Base-by-base conservation (phyloP, 2,888 invertebrate genomes). In the Melieria crassipennis region DNA sequence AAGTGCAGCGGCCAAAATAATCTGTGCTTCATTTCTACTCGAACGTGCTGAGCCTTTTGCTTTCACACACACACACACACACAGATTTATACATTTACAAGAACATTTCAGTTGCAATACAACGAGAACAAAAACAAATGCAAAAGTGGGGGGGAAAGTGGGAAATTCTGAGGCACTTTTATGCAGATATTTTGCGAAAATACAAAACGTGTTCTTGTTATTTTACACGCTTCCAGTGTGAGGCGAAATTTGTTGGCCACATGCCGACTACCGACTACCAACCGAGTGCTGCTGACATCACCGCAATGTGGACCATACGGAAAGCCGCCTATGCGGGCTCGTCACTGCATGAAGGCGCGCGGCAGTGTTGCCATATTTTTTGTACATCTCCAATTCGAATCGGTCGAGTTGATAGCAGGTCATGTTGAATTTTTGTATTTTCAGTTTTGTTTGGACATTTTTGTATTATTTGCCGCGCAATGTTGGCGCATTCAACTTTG, bases 311-410 rank as follows among this genome's bases (percentile, higher is more conserved):
- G 45, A 61, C 42, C 42, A 43, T 45, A 30, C 30, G 30, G 30
- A 30, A 30, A 30, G 30, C 30, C 30, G 30, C 7, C 61, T 45
- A 61, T 61, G 63, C 63, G 63, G 63, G 63, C 63, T 48, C 62
- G 13, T 10, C 47, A 43, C 11, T 13, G 10, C 47, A 16, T 16
- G 63, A 16, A 13, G n/a, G 7, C 47, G 30, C n/a, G 9, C 57
- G 16, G 9, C 30, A 30, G 30, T 30, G 30, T 30, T 30, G 30
- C 30, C 30, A 30, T 30, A 3, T 30, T 30, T 30, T 30, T 30
- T 30, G 1, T 30, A 30, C 30, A 30, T 30, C 30, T 30, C 30
- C 30, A 30, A 30, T 3, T 30, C 30, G 30, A 30, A 30, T 30
- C 30, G 30, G 30, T 3, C 30, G 30, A 30, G 30, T 30, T 30